These are phyloP conservation scores for Propsilocerus akamusi DNA, from an alignment of 1,140 invertebrate species.

Conservation along the genomic window DNA sequence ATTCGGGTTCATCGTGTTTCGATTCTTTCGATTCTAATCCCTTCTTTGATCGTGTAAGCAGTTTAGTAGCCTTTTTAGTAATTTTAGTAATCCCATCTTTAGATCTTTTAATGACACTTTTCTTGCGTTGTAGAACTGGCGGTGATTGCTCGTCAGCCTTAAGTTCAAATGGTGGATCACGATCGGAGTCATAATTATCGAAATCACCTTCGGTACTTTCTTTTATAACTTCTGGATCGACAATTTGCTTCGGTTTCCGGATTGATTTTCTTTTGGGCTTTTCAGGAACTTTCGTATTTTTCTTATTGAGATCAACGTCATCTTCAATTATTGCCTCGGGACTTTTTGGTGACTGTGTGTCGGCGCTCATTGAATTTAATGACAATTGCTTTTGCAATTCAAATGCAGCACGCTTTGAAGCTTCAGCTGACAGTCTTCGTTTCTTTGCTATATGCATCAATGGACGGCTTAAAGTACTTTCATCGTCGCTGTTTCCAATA, in stretches of 20 bases:
- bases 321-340: too few relatives aligned
- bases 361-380: background rate
- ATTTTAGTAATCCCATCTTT: background rate
- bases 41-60: background rate
- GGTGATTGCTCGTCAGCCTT: background rate
- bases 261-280: background rate
- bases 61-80: background rate
- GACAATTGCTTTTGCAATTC: background rate
- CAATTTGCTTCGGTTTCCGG: background rate
- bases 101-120: background rate
- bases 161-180: slow-evolving; percentile 9
- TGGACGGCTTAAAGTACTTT: slow-evolving; percentile 7
- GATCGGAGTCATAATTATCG: slow-evolving; percentile 9
- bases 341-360: background rate
- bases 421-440: background rate
- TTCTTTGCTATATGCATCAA: background rate
- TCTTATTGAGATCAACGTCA: too few relatives aligned
- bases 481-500: slow-evolving; percentile 19
- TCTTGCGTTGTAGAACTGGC: background rate
- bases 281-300: background rate
- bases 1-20: background rate
- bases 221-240: background rate
- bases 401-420: background rate
- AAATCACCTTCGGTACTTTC: background rate
- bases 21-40: background rate